Base-by-base conservation (phyloP, 2,113 vertebrate genomes). In the Catharus bicknelli region DNA sequence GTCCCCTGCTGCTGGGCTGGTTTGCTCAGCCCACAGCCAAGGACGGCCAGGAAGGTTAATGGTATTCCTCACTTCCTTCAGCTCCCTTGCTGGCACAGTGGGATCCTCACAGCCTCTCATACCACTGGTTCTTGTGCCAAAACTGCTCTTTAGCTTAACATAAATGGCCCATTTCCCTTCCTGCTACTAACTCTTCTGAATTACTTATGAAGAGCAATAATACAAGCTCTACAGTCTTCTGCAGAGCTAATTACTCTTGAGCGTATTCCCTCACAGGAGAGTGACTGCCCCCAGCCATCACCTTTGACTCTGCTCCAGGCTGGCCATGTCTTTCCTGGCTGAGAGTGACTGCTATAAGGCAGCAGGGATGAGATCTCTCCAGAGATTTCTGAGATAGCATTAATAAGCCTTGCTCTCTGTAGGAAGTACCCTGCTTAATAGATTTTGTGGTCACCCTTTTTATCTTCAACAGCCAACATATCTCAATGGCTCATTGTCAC, bases 61-160 rank as follows among this genome's bases (percentile, higher is more conserved):
- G 79, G 55, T 5, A 5, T 80, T 80, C 69, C 79, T 76, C 63
- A 47, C 67, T 88, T 76, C 75, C 90, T 87, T 69, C 70, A 62
- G 54, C 72, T 91, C 83, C 63, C 43, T 83, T 8, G 10, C 79
- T 93, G 94, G 95, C 91, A 90, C 5, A 0, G 38, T 73, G 72
- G 47, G 70, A 90, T 73, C 80, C 75, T 86, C 7, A 3, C 75
- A 83, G 58, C 82, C 59, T 91, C 79, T 90, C 79, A 85, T 59
- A 43, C 88, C 55, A n/a, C 72, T 83, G 1, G 0, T 66, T 91
- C 90, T 55, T 88, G 67, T 91, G 95, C 95, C 93, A 96, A 62
- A 95, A 93, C 59, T 73, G 79, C 95, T 94, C 88, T 95, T 93
- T 88, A 93, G 82, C 68, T 86, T 90, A 83, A 90, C 93, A 85